phyloP scores from a whole-genome alignment of 1,140 invertebrate species.

The Trinorchestia longiramus region DNA sequence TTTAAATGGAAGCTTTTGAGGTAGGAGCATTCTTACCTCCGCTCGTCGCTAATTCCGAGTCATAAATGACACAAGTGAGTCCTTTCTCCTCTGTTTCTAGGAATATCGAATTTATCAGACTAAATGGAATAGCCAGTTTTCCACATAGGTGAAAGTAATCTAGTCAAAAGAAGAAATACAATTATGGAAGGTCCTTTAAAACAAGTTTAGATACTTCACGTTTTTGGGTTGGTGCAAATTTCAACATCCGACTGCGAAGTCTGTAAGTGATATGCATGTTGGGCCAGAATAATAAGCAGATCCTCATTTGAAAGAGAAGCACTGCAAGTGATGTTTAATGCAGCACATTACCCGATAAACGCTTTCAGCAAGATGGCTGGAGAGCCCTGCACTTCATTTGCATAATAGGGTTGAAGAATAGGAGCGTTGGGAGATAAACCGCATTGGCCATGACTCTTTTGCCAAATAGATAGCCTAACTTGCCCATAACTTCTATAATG shows the following conservation, averaged over 20 bases:
- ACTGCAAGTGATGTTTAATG: not conserved
- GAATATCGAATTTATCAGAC: not conserved
- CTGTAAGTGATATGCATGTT: not conserved
- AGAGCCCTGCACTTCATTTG: not conserved
- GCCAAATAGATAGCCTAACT: not conserved
- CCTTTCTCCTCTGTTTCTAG: not conserved
- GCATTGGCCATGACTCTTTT: not conserved
- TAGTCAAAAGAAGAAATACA: not conserved
- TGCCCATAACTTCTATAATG: not conserved
- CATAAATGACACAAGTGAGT: not conserved
- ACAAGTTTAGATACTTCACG: not conserved
- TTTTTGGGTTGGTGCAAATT: not conserved
- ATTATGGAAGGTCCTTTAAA: not conserved
- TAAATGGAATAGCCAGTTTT: not conserved
- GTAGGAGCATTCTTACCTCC: no score
- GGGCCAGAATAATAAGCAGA: not conserved
- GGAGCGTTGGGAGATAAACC: not conserved
- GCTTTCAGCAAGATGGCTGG: not conserved
- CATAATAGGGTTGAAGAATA: not conserved
- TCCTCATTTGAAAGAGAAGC: not conserved
- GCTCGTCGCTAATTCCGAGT: not conserved
- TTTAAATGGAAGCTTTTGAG: no score
- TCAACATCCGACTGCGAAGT: not conserved
- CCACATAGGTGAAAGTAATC: not conserved
- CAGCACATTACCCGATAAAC: not conserved